Conservation (phyloP, 2,113 vertebrate species). For the Nasalis larvatus region DNA sequence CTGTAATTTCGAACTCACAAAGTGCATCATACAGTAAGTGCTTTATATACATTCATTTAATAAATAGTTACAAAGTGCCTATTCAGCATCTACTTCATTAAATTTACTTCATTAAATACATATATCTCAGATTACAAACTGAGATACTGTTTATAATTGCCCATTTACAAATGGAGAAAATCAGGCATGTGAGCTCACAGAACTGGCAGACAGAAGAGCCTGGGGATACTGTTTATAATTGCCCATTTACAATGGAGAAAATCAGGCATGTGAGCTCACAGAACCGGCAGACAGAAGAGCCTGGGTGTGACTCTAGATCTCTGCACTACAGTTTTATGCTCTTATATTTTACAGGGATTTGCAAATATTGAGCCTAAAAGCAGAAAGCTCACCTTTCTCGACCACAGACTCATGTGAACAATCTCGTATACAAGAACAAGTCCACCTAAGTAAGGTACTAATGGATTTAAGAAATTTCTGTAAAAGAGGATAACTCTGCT, state of each 20-base stretch:
- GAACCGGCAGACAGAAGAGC: background rate
- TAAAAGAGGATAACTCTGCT: background rate
- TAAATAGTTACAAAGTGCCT: background rate
- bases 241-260: background rate
- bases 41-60: background rate
- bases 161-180: background rate
- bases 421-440: background rate
- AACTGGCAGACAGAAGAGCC: background rate
- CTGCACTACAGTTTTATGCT: background rate
- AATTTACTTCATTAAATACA: background rate
- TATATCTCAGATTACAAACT: too few relatives aligned
- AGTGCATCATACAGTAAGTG: background rate
- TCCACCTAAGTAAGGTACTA: background rate
- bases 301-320: background rate
- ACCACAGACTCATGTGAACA: background rate
- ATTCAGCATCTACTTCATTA: background rate
- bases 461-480: background rate
- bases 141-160: background rate
- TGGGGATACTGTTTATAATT: background rate
- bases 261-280: background rate
- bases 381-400: background rate
- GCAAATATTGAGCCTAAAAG: background rate
- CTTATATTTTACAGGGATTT: background rate
- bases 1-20: background rate
- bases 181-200: background rate